These are phyloP conservation scores for Polydesmus complanatus DNA, from an alignment of 2,888 invertebrate genomes.

Conservation along the genomic window DNA sequence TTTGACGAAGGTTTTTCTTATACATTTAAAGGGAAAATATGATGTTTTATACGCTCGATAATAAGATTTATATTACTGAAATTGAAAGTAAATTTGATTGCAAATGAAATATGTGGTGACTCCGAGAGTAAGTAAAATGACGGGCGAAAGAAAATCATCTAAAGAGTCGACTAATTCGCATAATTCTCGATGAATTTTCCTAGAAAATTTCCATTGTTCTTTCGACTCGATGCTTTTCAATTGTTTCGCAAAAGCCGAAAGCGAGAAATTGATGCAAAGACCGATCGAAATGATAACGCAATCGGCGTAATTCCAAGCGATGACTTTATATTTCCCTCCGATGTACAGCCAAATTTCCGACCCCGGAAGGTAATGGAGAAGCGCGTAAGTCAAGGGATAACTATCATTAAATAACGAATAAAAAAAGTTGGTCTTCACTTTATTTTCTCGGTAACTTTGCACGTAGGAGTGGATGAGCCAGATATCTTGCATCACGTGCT, in stretches of 20 bases:
- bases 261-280: not conserved
- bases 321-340: not conserved
- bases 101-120: slow-evolving; percentile 1
- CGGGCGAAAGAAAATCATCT: slow-evolving; percentile 3
- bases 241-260: not conserved
- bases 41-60: not conserved
- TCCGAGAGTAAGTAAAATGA: not conserved
- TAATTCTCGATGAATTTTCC: not conserved
- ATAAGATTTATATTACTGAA: not conserved
- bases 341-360: not conserved
- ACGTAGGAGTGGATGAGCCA: not conserved
- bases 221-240: not conserved
- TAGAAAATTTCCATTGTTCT: not conserved
- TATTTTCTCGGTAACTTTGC: not conserved
- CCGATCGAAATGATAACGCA: not conserved
- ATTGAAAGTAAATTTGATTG: not conserved
- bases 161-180: not conserved
- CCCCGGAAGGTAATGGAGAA: not conserved
- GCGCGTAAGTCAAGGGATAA: not conserved
- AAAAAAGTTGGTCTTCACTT: not conserved
- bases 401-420: not conserved
- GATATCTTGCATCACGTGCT: not conserved
- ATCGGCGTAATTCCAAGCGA: slow-evolving; percentile 6
- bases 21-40: not conserved
- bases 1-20: too few species aligned